Conservation (phyloP, 2,888 invertebrate species). For the Pachliopta kotzebuea region DNA sequence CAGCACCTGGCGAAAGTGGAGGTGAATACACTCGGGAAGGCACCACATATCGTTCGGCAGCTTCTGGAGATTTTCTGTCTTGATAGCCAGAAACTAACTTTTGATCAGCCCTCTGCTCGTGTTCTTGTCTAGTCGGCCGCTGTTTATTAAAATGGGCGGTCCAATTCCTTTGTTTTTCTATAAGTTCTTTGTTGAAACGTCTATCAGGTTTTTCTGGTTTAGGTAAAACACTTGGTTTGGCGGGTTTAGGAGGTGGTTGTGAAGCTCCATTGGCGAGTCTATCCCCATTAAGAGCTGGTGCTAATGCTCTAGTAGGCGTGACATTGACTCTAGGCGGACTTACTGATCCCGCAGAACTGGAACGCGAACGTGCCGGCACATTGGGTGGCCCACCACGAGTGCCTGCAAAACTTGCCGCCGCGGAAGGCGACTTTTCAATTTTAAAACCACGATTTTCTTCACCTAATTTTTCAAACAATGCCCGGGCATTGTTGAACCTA, state of each 20-base stretch:
- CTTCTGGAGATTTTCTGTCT: slow-evolving; percentile 67
- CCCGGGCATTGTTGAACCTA: slow-evolving; percentile 94
- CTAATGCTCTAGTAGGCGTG: slow-evolving; percentile 72
- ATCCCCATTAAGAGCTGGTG: slow-evolving; percentile 63
- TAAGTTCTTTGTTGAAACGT: slow-evolving; percentile 91
- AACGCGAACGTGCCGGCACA: slow-evolving; percentile 81
- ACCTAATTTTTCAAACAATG: slow-evolving; percentile 94
- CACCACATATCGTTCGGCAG: slow-evolving; percentile 59
- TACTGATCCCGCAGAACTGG: slow-evolving; percentile 84
- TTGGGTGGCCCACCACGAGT: slow-evolving; percentile 75
- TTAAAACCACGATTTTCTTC: slow-evolving; percentile 84
- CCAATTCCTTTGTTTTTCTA: slow-evolving; percentile 95
- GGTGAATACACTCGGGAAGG: slow-evolving; percentile 75
- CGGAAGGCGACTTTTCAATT: slow-evolving; percentile 81
- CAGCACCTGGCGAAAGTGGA: slow-evolving; percentile 79
- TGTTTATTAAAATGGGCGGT: slow-evolving; percentile 93
- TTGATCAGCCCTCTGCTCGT: slow-evolving; percentile 58
- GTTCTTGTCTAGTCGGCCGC: slow-evolving; percentile 73
- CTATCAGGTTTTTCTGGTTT: slow-evolving; percentile 93
- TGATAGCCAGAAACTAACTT: slow-evolving; percentile 57
- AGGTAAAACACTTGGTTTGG: slow-evolving; percentile 80
- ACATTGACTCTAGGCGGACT: slow-evolving; percentile 79
- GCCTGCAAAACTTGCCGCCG: slow-evolving; percentile 78
- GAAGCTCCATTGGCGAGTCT: slow-evolving; percentile 69
- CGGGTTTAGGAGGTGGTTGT: slow-evolving; percentile 71